A percentile compares a stretch with the other conserved stretches of the same genome.
These are phyloP conservation scores for Acanthurus lineatus DNA, from an alignment of 2,797 vertebrate genomes.

Conservation along the genomic window DNA sequence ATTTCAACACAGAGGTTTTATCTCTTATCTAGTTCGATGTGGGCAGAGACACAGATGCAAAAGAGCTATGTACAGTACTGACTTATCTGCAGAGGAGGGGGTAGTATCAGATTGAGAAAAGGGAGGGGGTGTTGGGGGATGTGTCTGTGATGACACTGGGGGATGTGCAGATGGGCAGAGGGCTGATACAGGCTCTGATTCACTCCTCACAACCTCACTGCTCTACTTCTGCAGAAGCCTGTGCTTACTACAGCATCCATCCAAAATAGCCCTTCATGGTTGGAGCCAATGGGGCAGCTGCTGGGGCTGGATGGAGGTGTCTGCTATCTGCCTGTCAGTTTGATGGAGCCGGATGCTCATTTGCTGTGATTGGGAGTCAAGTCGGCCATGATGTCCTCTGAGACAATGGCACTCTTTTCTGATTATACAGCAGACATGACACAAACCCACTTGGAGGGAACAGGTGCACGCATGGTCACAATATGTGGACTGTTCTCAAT, in stretches of 20 bases:
- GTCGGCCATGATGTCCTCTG: conserved; percentile 39
- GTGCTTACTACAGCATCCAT: conserved; percentile 71
- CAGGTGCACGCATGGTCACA: conserved; percentile 39
- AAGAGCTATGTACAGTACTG: conserved; percentile 13
- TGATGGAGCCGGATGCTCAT: conserved; percentile 53
- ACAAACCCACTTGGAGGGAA: conserved; percentile 29
- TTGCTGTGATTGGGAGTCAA: conserved; percentile 52
- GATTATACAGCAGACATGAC: conserved; percentile 30
- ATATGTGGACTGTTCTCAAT: conserved; percentile 15
- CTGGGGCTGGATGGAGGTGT: conserved; percentile 34
- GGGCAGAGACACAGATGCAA: conserved; percentile 24
- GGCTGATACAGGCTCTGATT: conserved; percentile 81
- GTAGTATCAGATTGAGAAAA: conserved; percentile 63
- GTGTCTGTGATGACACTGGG: conserved; percentile 74
- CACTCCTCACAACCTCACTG: conserved; percentile 72
- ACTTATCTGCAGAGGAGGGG: conserved; percentile 51
- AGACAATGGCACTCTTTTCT: conserved; percentile 45
- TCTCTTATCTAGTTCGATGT: conserved; percentile 20
- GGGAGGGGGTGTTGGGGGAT: conserved; percentile 41
- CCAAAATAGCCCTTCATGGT: conserved; percentile 55
- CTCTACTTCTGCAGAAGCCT: conserved; percentile 62
- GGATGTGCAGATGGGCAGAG: conserved; percentile 81
- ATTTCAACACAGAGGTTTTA: conserved; percentile 37
- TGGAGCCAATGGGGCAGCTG: conserved; percentile 44
- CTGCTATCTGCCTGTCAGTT: conserved; percentile 52